Evolutionary conservation across 2,888 invertebrate species (phyloP), one percentile per base, ranked within the genome.

Genomic region (Limenitis camilla): DNA sequence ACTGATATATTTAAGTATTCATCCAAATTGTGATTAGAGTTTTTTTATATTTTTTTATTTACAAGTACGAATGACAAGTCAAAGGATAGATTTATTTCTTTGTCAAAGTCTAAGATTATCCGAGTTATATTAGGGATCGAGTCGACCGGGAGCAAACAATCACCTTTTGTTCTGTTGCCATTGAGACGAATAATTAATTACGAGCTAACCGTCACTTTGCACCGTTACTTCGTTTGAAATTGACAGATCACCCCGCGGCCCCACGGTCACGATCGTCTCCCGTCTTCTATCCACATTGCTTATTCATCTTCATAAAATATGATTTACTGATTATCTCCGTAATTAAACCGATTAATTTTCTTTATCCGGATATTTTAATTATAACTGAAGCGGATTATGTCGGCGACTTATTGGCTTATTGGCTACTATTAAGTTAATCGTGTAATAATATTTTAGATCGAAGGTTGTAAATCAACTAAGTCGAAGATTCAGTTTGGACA

Each of bases 161-260:
- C 75, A 77, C 72, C 82, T 81, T 80, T 84, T 84, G 84, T 83
- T 50, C 52, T 30, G 40, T 52, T 68, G 69, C 82, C 72, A 81
- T 83, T 82, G 77, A 82, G 76, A 75, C 76, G 66, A 76, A 76
- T 80, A 81, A 85, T 84, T 85, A 84, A 84, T 84, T 83, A 83
- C 71, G 72, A 56, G 29, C 40, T 53, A 55, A 57, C 54, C 56
- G 59, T 61, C 58, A 58, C 56, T 58, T 59, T 53, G 56, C 51
- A 55, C 56, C 55, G 52, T 58, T 56, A 57, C 52, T 50, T 52
- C 61, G 43, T 44, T 44, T 44, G 45, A 52, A 49, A 56, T 56
- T 46, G 46, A 48, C 53, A 51, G 57, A 57, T 57, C 44, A 52
- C 42, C 41, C 46, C 36, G 33, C 19, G 19, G n/a, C 3, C 19